Evolutionary conservation across 2,797 vertebrate species (phyloP).

Genomic region (Ispidina lecontei): DNA sequence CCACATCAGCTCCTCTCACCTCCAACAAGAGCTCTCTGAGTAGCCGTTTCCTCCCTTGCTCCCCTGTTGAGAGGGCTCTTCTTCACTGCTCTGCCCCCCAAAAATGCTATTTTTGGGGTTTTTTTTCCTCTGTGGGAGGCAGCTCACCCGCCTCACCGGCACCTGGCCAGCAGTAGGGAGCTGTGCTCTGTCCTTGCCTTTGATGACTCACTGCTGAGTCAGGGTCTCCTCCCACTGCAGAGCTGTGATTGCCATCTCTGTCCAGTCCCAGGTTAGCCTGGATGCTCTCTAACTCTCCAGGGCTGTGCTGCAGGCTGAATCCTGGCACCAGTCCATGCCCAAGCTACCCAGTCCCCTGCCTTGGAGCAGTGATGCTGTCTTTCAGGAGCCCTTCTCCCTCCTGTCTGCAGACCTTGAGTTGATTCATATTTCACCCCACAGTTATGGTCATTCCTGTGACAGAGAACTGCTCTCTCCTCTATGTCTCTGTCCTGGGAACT

Average conservation of each 20-base stretch:
- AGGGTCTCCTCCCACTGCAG: constrained; percentile 67
- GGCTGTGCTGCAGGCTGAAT: neutral
- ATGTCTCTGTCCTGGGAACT: neutral
- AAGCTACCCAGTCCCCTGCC: neutral
- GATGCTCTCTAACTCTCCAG: neutral
- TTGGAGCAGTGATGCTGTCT: rapidly evolving
- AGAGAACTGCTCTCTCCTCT: neutral
- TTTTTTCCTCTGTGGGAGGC: neutral
- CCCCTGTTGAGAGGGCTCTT: neutral
- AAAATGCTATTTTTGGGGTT: neutral
- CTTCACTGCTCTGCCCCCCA: neutral
- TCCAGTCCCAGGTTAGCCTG: constrained; percentile 16
- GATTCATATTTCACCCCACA: neutral
- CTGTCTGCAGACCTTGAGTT: neutral
- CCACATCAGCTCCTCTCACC: rapidly evolving
- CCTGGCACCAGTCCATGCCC: neutral
- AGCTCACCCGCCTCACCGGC: neutral
- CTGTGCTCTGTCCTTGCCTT: constrained; percentile 42
- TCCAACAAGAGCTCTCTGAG: neutral
- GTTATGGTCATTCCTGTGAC: neutral
- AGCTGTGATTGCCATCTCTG: constrained; percentile 52
- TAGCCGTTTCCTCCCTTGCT: neutral
- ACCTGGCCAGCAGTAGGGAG: constrained; percentile 49
- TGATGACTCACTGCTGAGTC: constrained; percentile 75
- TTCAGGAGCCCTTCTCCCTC: neutral